These are phyloP conservation scores for Seira musarum DNA, from an alignment of 2,888 invertebrate species.

Conservation along the genomic window DNA sequence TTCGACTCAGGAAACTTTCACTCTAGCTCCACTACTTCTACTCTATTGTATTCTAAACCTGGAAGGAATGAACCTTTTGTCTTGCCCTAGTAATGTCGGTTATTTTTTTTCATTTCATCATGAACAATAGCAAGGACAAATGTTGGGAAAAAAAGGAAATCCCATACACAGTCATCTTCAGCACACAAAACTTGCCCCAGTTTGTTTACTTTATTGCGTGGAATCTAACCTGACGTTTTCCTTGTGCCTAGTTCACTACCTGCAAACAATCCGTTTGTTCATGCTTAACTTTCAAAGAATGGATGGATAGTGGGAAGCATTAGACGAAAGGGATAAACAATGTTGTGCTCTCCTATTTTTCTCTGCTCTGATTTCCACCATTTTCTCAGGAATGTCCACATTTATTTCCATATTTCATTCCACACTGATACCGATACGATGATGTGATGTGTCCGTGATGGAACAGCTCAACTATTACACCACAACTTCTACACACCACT, in stretches of 20 bases:
- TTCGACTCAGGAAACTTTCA: not conserved
- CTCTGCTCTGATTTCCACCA: not conserved
- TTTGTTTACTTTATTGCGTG: conserved; percentile 17
- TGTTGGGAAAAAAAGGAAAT: not conserved
- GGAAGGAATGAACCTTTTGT: not conserved
- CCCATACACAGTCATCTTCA: not conserved
- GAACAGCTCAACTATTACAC: too few species aligned
- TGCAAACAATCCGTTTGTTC: not conserved
- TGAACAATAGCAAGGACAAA: not conserved
- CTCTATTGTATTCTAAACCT: not conserved
- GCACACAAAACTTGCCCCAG: not conserved
- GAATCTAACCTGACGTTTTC: not conserved
- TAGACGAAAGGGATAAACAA: conserved; percentile 2
- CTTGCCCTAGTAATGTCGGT: not conserved
- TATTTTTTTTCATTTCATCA: not conserved
- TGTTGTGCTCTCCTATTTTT: not conserved
- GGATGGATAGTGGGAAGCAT: not conserved
- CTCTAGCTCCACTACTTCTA: not conserved
- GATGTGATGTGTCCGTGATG: not conserved
- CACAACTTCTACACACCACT: too few species aligned
- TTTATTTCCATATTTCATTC: not conserved
- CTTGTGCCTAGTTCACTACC: not conserved
- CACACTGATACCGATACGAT: not conserved
- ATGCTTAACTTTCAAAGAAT: not conserved
- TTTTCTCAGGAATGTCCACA: not conserved